These are phyloP conservation scores for Masticophis lateralis DNA, from an alignment of 2,797 vertebrate species.

Conservation along the genomic window DNA sequence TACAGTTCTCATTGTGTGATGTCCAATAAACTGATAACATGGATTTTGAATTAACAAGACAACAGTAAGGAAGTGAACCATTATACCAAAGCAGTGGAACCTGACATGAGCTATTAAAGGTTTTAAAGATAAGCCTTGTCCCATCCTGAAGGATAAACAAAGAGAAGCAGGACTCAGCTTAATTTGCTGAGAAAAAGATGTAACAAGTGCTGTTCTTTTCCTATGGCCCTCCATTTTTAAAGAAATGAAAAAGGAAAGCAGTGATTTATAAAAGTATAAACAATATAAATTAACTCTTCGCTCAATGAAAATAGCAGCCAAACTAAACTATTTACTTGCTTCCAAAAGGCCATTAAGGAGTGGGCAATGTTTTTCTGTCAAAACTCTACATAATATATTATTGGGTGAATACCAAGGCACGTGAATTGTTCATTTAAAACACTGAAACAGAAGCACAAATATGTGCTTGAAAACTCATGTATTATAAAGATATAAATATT, in stretches of 20 bases:
- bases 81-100: background rate
- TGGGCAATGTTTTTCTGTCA: background rate
- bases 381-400: background rate
- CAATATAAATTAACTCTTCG: no score
- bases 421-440: background rate
- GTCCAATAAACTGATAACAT: background rate
- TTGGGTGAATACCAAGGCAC: background rate
- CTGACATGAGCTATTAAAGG: conserved; percentile 23
- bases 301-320: no score
- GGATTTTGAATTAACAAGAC: conserved; percentile 28
- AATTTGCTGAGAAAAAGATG: background rate
- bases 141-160: conserved; percentile 18
- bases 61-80: background rate
- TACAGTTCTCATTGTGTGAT: background rate
- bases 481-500: background rate
- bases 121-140: conserved; percentile 28
- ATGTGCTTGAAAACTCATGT: background rate
- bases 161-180: background rate
- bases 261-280: background rate
- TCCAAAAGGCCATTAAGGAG: conserved; percentile 1
- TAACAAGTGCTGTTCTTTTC: background rate
- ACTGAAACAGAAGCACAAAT: background rate
- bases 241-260: background rate
- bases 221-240: background rate
- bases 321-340: background rate